Evolutionary conservation across 2,888 invertebrate species (phyloP).

Genomic region (Campoplex capitator): DNA sequence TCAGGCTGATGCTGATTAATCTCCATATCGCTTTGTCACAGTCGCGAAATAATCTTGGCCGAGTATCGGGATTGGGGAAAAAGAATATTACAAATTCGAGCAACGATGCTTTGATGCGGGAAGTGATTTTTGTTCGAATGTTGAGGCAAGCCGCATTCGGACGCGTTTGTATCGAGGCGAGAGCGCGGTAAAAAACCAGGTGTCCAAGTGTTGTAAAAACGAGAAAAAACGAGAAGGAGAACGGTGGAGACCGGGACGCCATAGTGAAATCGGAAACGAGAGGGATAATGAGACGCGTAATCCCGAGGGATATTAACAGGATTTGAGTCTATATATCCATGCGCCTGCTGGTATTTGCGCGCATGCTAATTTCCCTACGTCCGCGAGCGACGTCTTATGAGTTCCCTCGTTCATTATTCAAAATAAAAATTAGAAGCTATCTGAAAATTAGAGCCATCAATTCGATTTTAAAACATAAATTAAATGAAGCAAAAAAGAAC

Average conservation of each 20-base stretch:
- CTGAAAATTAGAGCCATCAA: background rate
- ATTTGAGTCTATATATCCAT: conserved; percentile 3
- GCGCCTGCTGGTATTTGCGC: background rate
- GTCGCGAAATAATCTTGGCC: background rate
- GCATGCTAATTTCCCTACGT: background rate
- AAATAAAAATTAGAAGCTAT: too few relatives aligned
- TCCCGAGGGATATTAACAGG: conserved; percentile 55
- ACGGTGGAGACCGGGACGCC: conserved; percentile 27
- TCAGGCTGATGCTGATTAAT: background rate
- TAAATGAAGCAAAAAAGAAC: background rate
- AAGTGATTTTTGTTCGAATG: background rate
- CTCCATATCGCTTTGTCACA: background rate
- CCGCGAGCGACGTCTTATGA: background rate
- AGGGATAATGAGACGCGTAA: conserved; percentile 62
- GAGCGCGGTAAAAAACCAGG: background rate
- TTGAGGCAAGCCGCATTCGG: background rate
- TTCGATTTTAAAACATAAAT: background rate
- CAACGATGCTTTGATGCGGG: background rate
- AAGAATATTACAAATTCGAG: background rate
- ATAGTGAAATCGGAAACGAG: conserved; percentile 60
- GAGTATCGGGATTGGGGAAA: background rate
- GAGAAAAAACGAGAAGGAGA: conserved; percentile 6
- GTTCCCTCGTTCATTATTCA: background rate
- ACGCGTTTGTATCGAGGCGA: too few relatives aligned
- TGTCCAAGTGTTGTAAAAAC: background rate